Conservation (phyloP, 2,888 invertebrate genomes). For the Rhamphomyia laevipes region DNA sequence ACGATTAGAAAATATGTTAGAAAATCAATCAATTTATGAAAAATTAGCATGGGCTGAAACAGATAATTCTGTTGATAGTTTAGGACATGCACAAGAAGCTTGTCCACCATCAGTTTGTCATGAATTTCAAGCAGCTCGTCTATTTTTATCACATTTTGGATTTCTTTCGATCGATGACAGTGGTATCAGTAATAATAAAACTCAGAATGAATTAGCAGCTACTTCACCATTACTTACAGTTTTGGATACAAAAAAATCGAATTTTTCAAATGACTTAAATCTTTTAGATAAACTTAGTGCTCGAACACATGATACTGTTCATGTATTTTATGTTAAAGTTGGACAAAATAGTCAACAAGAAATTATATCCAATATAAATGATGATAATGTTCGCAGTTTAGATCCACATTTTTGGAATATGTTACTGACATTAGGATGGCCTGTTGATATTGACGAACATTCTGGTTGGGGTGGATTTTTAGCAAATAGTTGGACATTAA, state of each 20-base stretch:
- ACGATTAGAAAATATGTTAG: conserved; percentile 58
- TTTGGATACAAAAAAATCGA: conserved; percentile 38
- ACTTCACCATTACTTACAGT: conserved; percentile 30
- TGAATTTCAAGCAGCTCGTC: conserved; percentile 88
- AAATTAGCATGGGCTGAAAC: conserved; percentile 42
- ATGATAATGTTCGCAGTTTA: conserved; percentile 30
- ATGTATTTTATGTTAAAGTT: conserved; percentile 85
- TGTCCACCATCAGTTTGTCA: conserved; percentile 70
- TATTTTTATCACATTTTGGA: conserved; percentile 93
- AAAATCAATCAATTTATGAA: conserved; percentile 53
- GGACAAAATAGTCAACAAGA: conserved; percentile 68
- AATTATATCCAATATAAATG: conserved; percentile 49
- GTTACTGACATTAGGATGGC: conserved; percentile 70
- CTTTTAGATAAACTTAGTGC: conserved; percentile 76
- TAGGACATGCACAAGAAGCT: conserved; percentile 56
- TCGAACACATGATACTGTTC: conserved; percentile 81
- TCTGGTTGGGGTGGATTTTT: conserved; percentile 92
- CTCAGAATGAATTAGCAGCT: conserved; percentile 25
- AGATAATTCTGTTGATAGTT: conserved; percentile 33
- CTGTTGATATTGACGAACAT: conserved; percentile 73
- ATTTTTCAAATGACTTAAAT: conserved; percentile 69
- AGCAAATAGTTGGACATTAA: conserved; percentile 69
- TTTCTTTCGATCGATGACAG: conserved; percentile 54
- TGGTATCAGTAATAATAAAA: conserved; percentile 34
- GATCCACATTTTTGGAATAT: conserved; percentile 48